phyloP scores from a whole-genome alignment of 2,113 vertebrate species.

The Bos indicus region DNA sequence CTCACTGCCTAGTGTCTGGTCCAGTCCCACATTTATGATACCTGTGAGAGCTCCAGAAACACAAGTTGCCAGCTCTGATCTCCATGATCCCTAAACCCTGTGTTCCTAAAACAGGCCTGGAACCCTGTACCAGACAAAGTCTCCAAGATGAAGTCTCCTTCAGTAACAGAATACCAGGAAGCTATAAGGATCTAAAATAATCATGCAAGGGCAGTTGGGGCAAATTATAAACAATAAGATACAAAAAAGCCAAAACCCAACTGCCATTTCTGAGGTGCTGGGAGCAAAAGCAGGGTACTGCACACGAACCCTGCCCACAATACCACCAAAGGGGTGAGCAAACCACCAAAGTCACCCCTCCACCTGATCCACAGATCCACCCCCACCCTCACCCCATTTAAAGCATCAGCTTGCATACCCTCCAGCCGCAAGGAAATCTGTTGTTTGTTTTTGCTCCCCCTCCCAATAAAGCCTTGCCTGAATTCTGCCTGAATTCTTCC shows the following conservation, averaged over 20 bases:
- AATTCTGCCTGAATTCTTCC: not conserved
- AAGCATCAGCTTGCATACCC: not conserved
- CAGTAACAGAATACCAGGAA: not conserved
- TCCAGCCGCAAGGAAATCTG: not conserved
- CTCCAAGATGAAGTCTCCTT: not conserved
- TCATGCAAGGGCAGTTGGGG: not conserved
- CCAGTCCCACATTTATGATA: not conserved
- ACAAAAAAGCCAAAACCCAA: not conserved
- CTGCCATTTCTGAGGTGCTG: not conserved
- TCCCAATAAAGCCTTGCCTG: not conserved
- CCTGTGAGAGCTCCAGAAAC: not conserved
- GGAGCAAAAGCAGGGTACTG: not conserved
- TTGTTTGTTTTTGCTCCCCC: not conserved
- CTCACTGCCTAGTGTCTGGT: not conserved
- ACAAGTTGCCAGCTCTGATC: not conserved
- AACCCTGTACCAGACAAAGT: not conserved
- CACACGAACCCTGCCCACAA: not conserved
- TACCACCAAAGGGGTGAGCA: not conserved
- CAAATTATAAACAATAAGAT: not conserved
- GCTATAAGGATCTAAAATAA: not conserved
- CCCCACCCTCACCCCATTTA: not conserved
- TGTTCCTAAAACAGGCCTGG: not conserved
- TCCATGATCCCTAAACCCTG: not conserved
- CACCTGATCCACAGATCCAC: not conserved
- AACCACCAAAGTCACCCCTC: not conserved